These are phyloP conservation scores for Romanogobio albipinnatus DNA, from an alignment of 2,113 vertebrate species.

Conservation along the genomic window DNA sequence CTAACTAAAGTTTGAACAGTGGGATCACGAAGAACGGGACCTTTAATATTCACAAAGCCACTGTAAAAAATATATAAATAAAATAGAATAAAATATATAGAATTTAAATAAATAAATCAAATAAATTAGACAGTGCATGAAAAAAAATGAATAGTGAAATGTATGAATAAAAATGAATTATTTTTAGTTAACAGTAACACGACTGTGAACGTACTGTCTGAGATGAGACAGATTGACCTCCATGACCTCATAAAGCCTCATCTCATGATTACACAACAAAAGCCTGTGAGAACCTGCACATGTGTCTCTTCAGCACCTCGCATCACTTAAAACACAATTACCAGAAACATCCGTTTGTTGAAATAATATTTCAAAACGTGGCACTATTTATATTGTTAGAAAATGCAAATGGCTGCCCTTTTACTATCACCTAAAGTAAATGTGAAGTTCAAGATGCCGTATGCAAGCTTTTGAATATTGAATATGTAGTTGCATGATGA, in stretches of 20 bases:
- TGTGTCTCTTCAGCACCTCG: neutral
- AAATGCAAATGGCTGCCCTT: neutral
- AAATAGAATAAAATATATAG: neutral
- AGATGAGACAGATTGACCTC: neutral
- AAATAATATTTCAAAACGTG: neutral
- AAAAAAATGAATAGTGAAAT: too few species aligned
- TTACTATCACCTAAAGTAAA: neutral
- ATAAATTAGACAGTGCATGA: neutral
- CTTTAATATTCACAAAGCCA: too few species aligned
- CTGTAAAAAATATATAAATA: neutral
- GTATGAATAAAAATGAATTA: too few species aligned
- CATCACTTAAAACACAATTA: constrained; percentile 7
- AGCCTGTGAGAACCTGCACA: neutral
- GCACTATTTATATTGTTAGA: neutral
- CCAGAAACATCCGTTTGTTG: neutral
- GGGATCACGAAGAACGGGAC: too few species aligned
- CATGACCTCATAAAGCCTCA: neutral
- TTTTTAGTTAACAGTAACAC: neutral
- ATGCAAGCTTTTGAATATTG: neutral
- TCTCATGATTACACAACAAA: neutral
- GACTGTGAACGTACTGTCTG: neutral
- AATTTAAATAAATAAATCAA: too few species aligned
- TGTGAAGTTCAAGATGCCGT: neutral
- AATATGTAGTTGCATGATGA: neutral
- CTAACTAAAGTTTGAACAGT: too few species aligned